These are phyloP conservation scores for Poecile atricapillus DNA, from an alignment of 2,113 vertebrate genomes.

Conservation along the genomic window DNA sequence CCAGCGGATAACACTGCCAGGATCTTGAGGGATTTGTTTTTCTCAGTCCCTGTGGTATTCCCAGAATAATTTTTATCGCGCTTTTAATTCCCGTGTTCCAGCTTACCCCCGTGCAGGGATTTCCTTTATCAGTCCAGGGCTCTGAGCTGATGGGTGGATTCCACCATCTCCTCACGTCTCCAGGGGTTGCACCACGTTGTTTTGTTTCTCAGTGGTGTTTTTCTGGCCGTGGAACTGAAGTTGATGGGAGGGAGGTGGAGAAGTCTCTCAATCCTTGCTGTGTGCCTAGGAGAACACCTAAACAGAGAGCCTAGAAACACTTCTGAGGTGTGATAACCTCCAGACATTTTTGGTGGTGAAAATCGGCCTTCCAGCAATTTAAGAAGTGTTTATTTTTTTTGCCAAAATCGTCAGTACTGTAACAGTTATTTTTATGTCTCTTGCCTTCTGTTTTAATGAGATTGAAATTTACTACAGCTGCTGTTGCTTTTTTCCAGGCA, in stretches of 20 bases:
- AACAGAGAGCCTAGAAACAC: too few species aligned
- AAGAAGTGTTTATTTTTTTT: neutral
- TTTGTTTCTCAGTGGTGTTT: neutral
- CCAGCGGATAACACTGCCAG: accelerated
- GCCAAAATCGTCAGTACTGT: accelerated
- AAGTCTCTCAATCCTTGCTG: neutral
- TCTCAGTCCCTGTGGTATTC: neutral
- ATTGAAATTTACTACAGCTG: neutral
- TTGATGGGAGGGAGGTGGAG: neutral
- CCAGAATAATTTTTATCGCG: accelerated
- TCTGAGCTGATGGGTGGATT: neutral
- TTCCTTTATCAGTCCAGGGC: neutral
- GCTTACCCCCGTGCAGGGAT: accelerated
- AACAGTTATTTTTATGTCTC: neutral
- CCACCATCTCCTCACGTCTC: accelerated
- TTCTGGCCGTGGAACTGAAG: neutral
- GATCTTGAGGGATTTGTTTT: neutral
- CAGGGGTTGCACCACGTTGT: accelerated
- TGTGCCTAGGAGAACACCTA: neutral
- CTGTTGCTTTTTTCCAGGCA: neutral
- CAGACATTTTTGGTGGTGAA: neutral
- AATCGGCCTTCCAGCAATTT: neutral
- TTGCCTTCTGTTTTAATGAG: neutral
- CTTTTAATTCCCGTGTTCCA: accelerated
- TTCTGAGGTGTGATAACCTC: neutral